These are phyloP conservation scores for Mormyrus lacerda DNA, from an alignment of 2,113 vertebrate genomes.

Conservation along the genomic window DNA sequence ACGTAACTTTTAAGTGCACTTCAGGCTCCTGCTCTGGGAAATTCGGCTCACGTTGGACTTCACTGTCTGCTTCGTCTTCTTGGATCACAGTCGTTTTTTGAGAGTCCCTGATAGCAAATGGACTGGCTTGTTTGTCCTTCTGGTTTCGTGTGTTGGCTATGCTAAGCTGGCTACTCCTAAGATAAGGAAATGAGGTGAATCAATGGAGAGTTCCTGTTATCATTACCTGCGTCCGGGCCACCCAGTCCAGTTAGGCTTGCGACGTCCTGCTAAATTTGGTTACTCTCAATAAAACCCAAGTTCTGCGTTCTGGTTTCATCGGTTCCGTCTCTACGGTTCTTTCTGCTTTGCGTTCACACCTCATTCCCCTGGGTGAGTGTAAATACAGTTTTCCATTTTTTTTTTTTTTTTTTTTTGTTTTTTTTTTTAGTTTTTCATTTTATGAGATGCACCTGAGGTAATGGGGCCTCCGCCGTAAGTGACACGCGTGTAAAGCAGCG, in stretches of 20 bases:
- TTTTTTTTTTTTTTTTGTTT: constrained; percentile 19
- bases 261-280: background rate
- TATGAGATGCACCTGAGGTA: constrained; percentile 55
- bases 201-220: background rate
- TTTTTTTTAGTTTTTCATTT: constrained; percentile 28
- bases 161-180: background rate
- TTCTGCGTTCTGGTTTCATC: background rate
- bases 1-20: constrained; percentile 50
- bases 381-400: background rate
- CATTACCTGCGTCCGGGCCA: background rate
- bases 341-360: background rate
- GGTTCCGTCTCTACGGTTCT: background rate
- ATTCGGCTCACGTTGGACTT: background rate
- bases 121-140: background rate
- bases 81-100: background rate
- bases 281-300: background rate
- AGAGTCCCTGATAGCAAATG: background rate
- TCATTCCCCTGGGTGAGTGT: background rate
- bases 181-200: background rate
- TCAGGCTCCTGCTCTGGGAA: constrained; percentile 44
- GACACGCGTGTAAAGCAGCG: constrained; percentile 61
- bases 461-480: constrained; percentile 66
- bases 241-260: background rate
- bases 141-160: background rate
- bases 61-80: background rate